These are phyloP conservation scores for Scytalopus superciliaris DNA, from an alignment of 2,113 vertebrate genomes.

Conservation along the genomic window DNA sequence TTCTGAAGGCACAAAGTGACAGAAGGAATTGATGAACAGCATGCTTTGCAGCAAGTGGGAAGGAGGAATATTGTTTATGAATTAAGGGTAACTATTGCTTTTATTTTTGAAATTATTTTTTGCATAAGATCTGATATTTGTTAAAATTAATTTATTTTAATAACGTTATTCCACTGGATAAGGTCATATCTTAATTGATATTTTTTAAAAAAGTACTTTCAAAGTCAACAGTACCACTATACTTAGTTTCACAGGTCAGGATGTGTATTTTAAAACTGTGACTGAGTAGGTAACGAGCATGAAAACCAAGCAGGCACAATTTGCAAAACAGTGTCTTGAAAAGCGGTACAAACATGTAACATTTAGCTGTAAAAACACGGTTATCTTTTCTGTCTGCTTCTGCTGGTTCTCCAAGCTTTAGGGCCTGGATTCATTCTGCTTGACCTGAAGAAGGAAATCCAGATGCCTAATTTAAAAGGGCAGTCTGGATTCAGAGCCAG, in stretches of 20 bases:
- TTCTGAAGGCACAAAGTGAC: background rate
- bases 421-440: background rate
- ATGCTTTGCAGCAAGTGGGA: background rate
- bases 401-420: background rate
- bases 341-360: background rate
- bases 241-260: background rate
- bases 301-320: background rate
- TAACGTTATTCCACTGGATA: background rate
- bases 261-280: background rate
- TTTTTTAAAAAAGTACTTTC: background rate
- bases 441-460: background rate
- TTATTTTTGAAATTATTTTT: background rate
- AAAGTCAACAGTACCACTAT: too few relatives aligned
- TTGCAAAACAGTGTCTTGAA: background rate
- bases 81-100: background rate
- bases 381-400: background rate
- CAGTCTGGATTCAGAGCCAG: background rate
- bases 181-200: background rate
- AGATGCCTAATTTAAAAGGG: background rate
- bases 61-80: background rate
- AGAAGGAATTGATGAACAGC: background rate
- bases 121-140: background rate
- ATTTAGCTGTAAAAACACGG: background rate
- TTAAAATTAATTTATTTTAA: background rate
- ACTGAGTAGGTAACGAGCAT: background rate